Percentiles rank a stretch among this genome's conserved stretches.
Evolutionary conservation across 1,140 invertebrate genomes (phyloP).

Genomic region (Drosophila jambulina): DNA sequence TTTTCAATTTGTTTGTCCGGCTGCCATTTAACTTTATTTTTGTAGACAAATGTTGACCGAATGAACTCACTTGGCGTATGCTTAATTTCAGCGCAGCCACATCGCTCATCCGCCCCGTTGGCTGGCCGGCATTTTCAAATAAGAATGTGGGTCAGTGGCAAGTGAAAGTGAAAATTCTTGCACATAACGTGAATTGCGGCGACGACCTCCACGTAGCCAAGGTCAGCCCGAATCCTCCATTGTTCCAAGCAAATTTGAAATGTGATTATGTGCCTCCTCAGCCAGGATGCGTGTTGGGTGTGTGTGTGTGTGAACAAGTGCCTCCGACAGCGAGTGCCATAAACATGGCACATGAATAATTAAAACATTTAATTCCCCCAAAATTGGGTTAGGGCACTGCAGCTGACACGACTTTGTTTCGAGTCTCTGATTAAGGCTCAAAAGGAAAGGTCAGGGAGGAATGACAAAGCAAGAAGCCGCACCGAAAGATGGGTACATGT

Average conservation of each 20-base stretch:
- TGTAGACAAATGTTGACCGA: slow-evolving; percentile 26
- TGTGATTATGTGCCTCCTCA: slow-evolving; percentile 62
- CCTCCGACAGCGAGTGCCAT: slow-evolving; percentile 59
- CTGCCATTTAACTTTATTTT: slow-evolving; percentile 27
- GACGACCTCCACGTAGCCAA: slow-evolving; percentile 62
- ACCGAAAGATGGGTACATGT: not conserved
- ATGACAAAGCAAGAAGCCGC: not conserved
- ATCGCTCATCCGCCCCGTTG: slow-evolving; percentile 57
- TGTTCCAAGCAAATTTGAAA: slow-evolving; percentile 69
- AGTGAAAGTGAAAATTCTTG: slow-evolving; percentile 40
- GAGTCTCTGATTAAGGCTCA: not conserved
- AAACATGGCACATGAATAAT: slow-evolving; percentile 67
- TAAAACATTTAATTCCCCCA: slow-evolving; percentile 59
- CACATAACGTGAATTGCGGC: slow-evolving; percentile 16
- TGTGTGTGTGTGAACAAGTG: slow-evolving; percentile 24
- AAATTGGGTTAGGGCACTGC: slow-evolving; percentile 63
- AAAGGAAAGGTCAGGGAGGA: slow-evolving; percentile 16
- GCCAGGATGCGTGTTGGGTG: slow-evolving; percentile 14
- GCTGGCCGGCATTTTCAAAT: slow-evolving; percentile 22
- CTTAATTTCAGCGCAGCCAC: slow-evolving; percentile 31
- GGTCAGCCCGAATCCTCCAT: slow-evolving; percentile 55
- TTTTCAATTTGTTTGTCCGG: slow-evolving; percentile 68
- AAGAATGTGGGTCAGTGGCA: slow-evolving; percentile 58
- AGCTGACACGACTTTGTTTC: slow-evolving; percentile 23
- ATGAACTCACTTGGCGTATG: slow-evolving; percentile 33